These are phyloP conservation scores for Euschistus heros DNA, from an alignment of 1,140 invertebrate genomes.

Conservation along the genomic window DNA sequence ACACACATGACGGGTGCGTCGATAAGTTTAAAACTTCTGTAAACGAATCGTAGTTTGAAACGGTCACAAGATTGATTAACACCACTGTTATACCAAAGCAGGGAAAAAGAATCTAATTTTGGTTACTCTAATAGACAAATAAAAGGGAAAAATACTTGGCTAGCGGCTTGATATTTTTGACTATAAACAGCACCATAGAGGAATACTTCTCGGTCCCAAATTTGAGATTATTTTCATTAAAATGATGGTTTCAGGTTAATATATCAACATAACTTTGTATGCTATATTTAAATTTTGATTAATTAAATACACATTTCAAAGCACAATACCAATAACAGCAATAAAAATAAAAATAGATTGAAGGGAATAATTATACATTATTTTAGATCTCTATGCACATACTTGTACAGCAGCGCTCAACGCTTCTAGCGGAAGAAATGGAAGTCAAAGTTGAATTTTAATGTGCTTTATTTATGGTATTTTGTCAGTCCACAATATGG, in stretches of 20 bases:
- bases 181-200: constrained; percentile 29
- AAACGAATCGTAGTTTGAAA: constrained; percentile 5
- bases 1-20: constrained; percentile 22
- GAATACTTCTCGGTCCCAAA: constrained; percentile 6
- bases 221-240: neutral
- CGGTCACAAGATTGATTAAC: neutral
- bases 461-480: constrained; percentile 2
- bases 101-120: constrained; percentile 5
- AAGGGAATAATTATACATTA: neutral
- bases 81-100: neutral
- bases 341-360: too few relatives aligned
- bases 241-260: too few relatives aligned
- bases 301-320: too few relatives aligned
- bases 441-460: neutral
- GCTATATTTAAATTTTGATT: too few relatives aligned
- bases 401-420: constrained; percentile 1
- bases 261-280: too few relatives aligned
- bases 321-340: too few relatives aligned
- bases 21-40: constrained; percentile 1
- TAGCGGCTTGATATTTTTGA: constrained; percentile 29
- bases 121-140: constrained; percentile 15
- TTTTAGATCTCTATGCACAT: neutral
- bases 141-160: constrained; percentile 25
- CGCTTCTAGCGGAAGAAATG: constrained; percentile 13
- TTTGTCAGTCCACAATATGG: too few relatives aligned